Evolutionary conservation across 2,888 invertebrate species (phyloP).

Genomic region (Hedya salicella): DNA sequence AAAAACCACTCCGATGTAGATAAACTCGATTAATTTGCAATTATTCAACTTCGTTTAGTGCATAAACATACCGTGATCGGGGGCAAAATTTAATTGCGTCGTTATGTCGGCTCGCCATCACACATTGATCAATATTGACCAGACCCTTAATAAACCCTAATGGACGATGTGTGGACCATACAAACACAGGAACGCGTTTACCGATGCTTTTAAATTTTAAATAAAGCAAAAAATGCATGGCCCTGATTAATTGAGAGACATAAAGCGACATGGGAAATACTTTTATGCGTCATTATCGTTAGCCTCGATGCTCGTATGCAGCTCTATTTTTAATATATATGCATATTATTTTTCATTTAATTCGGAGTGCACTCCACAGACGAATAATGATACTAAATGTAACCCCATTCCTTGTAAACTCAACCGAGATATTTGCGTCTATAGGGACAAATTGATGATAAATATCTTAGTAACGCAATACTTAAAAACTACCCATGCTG

Average conservation of each 20-base stretch:
- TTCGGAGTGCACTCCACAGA: slow-evolving; percentile 5
- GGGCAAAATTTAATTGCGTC: slow-evolving; percentile 71
- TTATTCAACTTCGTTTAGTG: slow-evolving; percentile 50
- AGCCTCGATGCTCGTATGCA: slow-evolving; percentile 57
- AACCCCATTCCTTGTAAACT: too few species aligned
- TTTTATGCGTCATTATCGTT: slow-evolving; percentile 79
- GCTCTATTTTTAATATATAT: slow-evolving; percentile 34
- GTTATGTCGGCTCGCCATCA: slow-evolving; percentile 63
- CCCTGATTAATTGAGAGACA: slow-evolving; percentile 79
- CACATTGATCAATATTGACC: slow-evolving; percentile 78
- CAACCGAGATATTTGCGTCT: too few species aligned
- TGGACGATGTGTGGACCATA: slow-evolving; percentile 63
- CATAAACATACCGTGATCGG: slow-evolving; percentile 54
- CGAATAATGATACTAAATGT: slow-evolving; percentile 1
- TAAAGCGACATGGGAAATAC: slow-evolving; percentile 80
- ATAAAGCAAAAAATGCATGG: slow-evolving; percentile 59
- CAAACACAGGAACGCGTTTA: slow-evolving; percentile 61
- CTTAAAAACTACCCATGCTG: too few species aligned
- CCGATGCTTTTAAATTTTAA: slow-evolving; percentile 67
- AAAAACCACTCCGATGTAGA: slow-evolving; percentile 44
- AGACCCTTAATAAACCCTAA: slow-evolving; percentile 78
- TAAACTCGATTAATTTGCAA: slow-evolving; percentile 59
- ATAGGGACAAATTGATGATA: too few species aligned
- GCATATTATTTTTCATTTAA: slow-evolving; percentile 34
- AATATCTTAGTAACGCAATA: too few species aligned